Evolutionary conservation across 2,113 vertebrate species (phyloP).

Genomic region (Oncorhynchus kisutch): DNA sequence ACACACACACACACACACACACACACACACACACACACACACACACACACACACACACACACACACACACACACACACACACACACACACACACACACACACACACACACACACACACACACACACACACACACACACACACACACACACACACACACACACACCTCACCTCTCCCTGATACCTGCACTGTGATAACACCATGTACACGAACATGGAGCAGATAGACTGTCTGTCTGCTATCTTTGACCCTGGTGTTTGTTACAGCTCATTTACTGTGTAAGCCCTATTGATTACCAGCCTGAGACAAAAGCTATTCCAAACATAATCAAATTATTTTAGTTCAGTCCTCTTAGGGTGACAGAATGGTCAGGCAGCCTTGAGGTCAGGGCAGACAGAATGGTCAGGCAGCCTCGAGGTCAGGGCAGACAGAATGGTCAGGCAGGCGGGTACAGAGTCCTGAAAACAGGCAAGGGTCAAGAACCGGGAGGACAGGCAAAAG

Average conservation of each 20-base stretch:
- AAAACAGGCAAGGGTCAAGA: no score
- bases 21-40: background rate
- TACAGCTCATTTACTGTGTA: constrained; percentile 7
- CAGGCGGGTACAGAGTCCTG: no score
- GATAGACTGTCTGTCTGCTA: constrained; percentile 32
- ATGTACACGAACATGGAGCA: constrained; percentile 39
- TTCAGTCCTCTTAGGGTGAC: no score
- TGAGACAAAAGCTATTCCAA: background rate
- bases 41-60: background rate
- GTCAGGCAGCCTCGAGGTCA: no score
- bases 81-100: background rate
- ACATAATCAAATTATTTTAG: no score
- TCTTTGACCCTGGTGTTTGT: constrained; percentile 23
- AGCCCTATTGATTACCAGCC: background rate
- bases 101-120: no score
- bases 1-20: background rate
- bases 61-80: background rate
- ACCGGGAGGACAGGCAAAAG: no score
- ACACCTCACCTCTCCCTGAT: background rate
- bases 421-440: no score
- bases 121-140: no score
- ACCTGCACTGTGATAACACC: constrained; percentile 20
- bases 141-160: constrained; percentile 4
- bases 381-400: no score
- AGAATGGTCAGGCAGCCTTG: no score